Evolutionary conservation across 1,140 invertebrate species (phyloP).

Genomic region (Heterodera schachtii): DNA sequence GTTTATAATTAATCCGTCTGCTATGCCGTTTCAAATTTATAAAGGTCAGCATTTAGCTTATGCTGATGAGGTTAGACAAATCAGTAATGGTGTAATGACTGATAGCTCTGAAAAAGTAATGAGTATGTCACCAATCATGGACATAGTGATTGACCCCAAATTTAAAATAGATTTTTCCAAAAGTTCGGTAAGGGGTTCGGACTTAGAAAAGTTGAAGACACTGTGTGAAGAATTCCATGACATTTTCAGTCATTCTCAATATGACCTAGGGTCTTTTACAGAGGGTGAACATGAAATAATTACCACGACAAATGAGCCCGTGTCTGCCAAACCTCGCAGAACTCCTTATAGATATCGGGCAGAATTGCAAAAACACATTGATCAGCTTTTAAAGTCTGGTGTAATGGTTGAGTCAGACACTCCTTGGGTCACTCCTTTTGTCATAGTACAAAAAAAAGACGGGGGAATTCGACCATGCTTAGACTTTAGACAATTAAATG

Average conservation of each 20-base stretch:
- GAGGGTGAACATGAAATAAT: background rate
- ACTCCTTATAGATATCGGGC: constrained; percentile 5
- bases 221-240: background rate
- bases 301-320: constrained; percentile 10
- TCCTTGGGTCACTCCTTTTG: constrained; percentile 16
- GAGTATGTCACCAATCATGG: background rate
- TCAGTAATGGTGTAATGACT: background rate
- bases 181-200: background rate
- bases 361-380: constrained; percentile 16
- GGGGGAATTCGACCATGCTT: constrained; percentile 5
- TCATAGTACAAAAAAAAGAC: constrained; percentile 21
- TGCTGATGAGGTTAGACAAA: background rate
- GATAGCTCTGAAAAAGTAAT: background rate
- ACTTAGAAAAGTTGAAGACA: background rate
- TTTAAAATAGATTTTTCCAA: constrained; percentile 4
- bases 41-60: background rate
- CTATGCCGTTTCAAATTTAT: background rate
- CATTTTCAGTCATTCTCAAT: background rate
- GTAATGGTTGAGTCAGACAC: constrained; percentile 25
- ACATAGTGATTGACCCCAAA: background rate
- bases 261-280: constrained; percentile 19
- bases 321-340: constrained; percentile 8
- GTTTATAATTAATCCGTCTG: background rate
- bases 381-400: background rate
- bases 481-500: constrained; percentile 24